Conservation (phyloP, 1,140 invertebrate species). For the Choristoneura fumiferana region DNA sequence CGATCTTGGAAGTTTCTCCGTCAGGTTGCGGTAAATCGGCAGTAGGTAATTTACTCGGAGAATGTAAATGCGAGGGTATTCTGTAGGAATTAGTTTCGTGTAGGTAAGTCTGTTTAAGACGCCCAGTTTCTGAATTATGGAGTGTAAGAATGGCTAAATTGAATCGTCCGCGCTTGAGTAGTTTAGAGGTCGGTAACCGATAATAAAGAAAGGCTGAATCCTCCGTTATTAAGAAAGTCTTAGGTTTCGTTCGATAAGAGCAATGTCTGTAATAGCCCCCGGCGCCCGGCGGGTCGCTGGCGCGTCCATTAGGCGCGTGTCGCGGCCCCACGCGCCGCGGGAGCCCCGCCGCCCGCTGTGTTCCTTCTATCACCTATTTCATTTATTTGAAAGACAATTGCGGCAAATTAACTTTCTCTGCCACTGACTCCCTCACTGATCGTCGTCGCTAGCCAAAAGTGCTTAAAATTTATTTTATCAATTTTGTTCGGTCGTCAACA, state of each 20-base stretch:
- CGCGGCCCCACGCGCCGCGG: slow-evolving; percentile 21
- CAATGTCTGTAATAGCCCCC: slow-evolving; percentile 47
- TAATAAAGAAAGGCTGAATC: slow-evolving; percentile 39
- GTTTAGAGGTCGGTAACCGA: neutral
- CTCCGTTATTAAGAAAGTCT: slow-evolving; percentile 57
- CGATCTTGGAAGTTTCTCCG: slow-evolving; percentile 42
- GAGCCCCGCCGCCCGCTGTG: slow-evolving; percentile 54
- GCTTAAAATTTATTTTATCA: too few species aligned
- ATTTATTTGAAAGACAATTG: slow-evolving; percentile 35
- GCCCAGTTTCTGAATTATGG: too few species aligned
- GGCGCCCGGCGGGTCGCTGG: slow-evolving; percentile 41
- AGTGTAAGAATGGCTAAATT: neutral
- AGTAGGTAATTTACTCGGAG: slow-evolving; percentile 36
- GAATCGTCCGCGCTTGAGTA: slow-evolving; percentile 16
- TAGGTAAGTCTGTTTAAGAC: neutral
- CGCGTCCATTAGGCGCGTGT: slow-evolving; percentile 59
- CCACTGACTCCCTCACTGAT: slow-evolving; percentile 18
- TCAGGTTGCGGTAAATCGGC: slow-evolving; percentile 45
- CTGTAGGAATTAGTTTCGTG: slow-evolving; percentile 1
- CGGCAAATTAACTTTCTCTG: slow-evolving; percentile 39
- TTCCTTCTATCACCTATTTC: slow-evolving; percentile 26
- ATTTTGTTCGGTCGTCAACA: too few species aligned
- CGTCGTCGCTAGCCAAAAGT: slow-evolving; percentile 21
- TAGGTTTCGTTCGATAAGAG: slow-evolving; percentile 51
- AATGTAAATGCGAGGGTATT: slow-evolving; percentile 37